These are phyloP conservation scores for Equus przewalskii DNA, from an alignment of 2,113 vertebrate species.

Conservation along the genomic window DNA sequence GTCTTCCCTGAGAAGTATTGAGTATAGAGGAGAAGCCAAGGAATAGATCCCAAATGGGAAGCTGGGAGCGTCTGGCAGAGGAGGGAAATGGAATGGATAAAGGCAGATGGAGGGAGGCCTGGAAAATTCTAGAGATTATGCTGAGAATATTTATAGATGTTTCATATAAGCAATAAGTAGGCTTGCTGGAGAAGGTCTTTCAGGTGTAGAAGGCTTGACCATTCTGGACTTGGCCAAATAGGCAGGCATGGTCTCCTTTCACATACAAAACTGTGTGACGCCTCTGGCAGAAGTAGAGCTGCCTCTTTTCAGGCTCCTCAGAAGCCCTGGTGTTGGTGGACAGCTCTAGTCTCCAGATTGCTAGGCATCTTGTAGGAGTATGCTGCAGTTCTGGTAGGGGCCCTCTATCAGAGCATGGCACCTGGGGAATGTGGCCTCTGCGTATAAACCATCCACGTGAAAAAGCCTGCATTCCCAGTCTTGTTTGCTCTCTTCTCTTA, in stretches of 20 bases:
- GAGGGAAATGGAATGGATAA: neutral
- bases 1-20: neutral
- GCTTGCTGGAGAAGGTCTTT: neutral
- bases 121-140: neutral
- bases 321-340: neutral
- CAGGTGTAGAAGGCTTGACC: neutral
- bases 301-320: neutral
- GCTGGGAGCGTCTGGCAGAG: neutral
- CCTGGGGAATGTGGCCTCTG: neutral
- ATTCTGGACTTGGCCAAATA: neutral
- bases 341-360: neutral
- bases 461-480: neutral
- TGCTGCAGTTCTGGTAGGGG: neutral
- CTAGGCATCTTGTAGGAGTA: rapidly evolving
- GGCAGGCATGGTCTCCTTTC: neutral
- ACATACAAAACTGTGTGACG: neutral
- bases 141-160: neutral
- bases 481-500: neutral
- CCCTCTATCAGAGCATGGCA: neutral
- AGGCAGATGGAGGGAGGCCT: neutral
- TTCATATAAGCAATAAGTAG: neutral
- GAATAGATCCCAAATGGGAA: neutral
- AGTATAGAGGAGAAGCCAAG: neutral
- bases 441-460: neutral
- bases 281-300: neutral